These are phyloP conservation scores for Rhineura floridana DNA, from an alignment of 2,113 vertebrate genomes.

Conservation along the genomic window DNA sequence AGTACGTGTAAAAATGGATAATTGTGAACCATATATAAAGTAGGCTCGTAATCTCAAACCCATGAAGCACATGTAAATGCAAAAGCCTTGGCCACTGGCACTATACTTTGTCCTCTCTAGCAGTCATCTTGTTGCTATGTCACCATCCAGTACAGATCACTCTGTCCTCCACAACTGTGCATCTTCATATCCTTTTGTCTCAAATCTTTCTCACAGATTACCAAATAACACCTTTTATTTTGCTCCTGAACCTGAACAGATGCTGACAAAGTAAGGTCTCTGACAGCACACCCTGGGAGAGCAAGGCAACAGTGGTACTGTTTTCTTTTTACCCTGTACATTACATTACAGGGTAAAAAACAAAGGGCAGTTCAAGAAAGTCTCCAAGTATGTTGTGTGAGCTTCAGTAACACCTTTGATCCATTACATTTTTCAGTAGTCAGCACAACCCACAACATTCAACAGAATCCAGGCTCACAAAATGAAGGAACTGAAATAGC, in stretches of 20 bases:
- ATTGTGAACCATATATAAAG: not conserved
- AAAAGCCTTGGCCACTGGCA: not conserved
- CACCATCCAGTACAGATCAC: conserved; percentile 34
- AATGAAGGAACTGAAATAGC: not conserved
- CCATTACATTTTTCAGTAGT: not conserved
- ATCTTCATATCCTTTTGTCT: conserved; percentile 35
- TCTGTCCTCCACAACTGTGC: conserved; percentile 45
- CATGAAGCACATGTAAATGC: not conserved
- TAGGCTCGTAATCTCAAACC: not conserved
- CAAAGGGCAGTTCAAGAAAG: not conserved
- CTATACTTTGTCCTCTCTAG: not conserved
- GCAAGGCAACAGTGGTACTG: conserved; percentile 19
- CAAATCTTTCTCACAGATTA: conserved; percentile 40
- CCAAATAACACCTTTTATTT: conserved; percentile 52
- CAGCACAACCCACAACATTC: not conserved
- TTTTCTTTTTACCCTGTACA: conserved; percentile 18
- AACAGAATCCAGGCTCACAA: not conserved
- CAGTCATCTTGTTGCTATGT: not conserved
- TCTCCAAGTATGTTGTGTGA: not conserved
- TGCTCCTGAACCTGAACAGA: conserved; percentile 41
- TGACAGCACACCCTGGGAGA: not conserved
- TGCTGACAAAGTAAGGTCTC: conserved; percentile 29
- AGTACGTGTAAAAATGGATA: not conserved
- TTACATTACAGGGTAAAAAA: not conserved
- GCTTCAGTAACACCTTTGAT: not conserved